Percentiles rank a stretch among this genome's conserved stretches.
Conservation (phyloP, 2,888 invertebrate species). For the Drosophila pseudotakahashii region DNA sequence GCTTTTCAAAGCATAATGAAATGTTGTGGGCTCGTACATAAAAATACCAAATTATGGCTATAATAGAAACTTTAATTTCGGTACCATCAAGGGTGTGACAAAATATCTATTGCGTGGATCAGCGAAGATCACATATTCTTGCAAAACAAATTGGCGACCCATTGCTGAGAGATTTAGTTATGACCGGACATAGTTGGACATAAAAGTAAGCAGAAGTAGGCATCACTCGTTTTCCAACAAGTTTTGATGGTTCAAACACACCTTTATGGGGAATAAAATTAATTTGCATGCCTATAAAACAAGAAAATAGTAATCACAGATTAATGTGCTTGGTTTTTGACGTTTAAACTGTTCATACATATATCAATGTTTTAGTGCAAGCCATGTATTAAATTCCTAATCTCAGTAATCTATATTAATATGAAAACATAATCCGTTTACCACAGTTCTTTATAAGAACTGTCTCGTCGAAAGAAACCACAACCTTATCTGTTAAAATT, state of each 20-base stretch:
- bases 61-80: conserved; percentile 3
- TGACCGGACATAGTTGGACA: conserved; percentile 1
- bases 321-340: neutral
- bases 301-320: conserved; percentile 19
- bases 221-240: conserved; percentile 9
- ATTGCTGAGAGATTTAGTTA: neutral
- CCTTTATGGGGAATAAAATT: conserved; percentile 11
- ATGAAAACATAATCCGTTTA: neutral
- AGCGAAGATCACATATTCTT: conserved; percentile 9
- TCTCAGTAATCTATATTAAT: neutral
- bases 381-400: neutral
- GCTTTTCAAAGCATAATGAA: conserved; percentile 8
- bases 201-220: neutral
- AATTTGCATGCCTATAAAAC: conserved; percentile 7
- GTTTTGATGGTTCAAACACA: conserved; percentile 24
- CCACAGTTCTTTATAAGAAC: neutral
- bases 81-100: conserved; percentile 35
- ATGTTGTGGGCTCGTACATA: conserved; percentile 3
- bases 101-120: conserved; percentile 18
- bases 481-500: neutral
- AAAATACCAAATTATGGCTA: conserved; percentile 13
- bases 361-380: neutral
- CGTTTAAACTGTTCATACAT: neutral
- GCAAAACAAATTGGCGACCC: conserved; percentile 4
- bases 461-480: neutral